Evolutionary conservation across 2,888 invertebrate genomes (phyloP).

Genomic region (Caenorhabditis japonica): DNA sequence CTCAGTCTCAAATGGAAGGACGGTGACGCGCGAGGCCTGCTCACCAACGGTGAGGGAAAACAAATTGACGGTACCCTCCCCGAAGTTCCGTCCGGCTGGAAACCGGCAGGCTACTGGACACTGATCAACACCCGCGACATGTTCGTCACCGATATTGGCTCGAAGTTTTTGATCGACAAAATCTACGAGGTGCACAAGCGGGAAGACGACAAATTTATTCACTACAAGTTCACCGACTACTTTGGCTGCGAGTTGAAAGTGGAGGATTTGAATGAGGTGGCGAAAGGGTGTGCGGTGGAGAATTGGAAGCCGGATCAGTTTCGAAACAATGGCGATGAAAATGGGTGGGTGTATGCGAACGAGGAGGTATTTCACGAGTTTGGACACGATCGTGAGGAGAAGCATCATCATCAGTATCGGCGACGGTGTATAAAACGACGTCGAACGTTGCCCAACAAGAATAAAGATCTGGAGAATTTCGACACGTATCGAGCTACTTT

Average conservation of each 20-base stretch:
- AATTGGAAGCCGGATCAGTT: conserved; percentile 67
- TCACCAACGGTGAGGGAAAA: conserved; percentile 20
- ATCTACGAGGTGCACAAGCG: conserved; percentile 57
- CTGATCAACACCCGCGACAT: conserved; percentile 57
- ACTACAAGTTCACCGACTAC: conserved; percentile 57
- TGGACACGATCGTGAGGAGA: conserved; percentile 47
- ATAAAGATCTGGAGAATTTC: conserved; percentile 40
- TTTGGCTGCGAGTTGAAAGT: conserved; percentile 58
- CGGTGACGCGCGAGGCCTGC: conserved; percentile 6
- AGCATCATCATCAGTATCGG: conserved; percentile 36
- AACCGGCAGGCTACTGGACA: conserved; percentile 55
- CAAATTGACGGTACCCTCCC: conserved; percentile 1
- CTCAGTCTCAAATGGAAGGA: conserved; percentile 27
- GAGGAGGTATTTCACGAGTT: conserved; percentile 62
- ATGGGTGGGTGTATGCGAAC: conserved; percentile 71
- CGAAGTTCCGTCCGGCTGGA: conserved; percentile 1
- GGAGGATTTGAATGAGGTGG: conserved; percentile 25
- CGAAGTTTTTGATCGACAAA: conserved; percentile 54
- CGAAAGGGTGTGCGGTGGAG: conserved; percentile 61
- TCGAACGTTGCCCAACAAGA: conserved; percentile 17
- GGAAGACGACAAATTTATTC: conserved; percentile 41
- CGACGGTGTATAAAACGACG: conserved; percentile 27
- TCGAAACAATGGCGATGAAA: conserved; percentile 66
- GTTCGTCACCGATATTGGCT: conserved; percentile 54
- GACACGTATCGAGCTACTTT: conserved; percentile 18